phyloP scores from a whole-genome alignment of 2,888 invertebrate genomes.

The Lithodes maja region DNA sequence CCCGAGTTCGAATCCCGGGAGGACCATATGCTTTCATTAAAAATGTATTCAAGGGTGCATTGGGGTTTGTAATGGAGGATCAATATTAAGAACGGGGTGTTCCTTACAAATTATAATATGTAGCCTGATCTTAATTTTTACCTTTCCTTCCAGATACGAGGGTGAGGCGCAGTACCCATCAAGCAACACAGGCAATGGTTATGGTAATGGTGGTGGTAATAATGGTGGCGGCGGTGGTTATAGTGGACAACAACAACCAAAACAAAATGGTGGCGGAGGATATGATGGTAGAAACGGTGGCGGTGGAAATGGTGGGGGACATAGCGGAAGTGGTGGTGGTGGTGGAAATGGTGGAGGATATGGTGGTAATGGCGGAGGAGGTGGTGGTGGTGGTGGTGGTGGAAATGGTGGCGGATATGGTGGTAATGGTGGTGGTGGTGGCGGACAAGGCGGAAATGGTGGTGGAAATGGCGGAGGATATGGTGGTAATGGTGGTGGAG shows the following conservation, averaged over 20 bases:
- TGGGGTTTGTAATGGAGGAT: no score
- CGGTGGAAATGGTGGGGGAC: slow-evolving; percentile 6
- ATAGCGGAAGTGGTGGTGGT: slow-evolving; percentile 13
- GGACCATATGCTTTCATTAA: no score
- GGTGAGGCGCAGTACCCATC: slow-evolving; percentile 59
- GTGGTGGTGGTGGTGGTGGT: slow-evolving; percentile 7
- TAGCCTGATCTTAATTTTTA: no score
- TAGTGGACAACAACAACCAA: neutral
- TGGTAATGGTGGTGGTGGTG: neutral
- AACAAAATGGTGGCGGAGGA: neutral
- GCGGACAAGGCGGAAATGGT: neutral
- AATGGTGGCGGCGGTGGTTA: slow-evolving; percentile 18
- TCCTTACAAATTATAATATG: no score
- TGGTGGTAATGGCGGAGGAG: slow-evolving; percentile 10
- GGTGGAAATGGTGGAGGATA: neutral
- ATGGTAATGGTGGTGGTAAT: neutral
- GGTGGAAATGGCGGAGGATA: neutral
- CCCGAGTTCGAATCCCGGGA: no score
- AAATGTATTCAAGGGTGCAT: no score
- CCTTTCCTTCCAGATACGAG: slow-evolving; percentile 36
- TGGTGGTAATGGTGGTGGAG: neutral
- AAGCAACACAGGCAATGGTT: neutral
- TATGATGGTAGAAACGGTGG: neutral
- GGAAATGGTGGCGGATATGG: neutral
- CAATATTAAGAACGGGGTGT: no score